Evolutionary conservation across 2,797 vertebrate genomes (phyloP), one percentile per base, ranked within the genome.

Genomic region (Enteromius viviparus): DNA sequence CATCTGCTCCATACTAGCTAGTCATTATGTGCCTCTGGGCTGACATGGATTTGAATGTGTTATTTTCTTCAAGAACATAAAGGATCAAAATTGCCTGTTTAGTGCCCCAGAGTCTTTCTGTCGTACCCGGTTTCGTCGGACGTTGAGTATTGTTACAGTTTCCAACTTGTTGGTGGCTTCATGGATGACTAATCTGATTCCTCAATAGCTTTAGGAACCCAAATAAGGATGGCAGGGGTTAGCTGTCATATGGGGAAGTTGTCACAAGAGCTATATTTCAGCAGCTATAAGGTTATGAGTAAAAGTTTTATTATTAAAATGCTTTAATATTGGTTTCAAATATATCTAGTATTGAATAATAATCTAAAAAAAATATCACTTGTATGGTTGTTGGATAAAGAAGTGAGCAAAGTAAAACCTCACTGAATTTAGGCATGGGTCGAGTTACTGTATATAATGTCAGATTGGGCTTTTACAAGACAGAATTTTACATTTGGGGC

Each of bases 31-130:
- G 68, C 69, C 40, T 85, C 47, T 58, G 49, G 47, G 26, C 51
- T 68, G n/a, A 62, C 26, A 85, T 78, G 29, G 14, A 64, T 81
- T 81, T 72, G 8, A 58, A 76, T 60, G 12, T 80, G 62, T 75
- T 77, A 32, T 79, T 66, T 78, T 80, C 66, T 69, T 70, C 23
- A 77, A 77, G 53, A 76, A 76, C 14, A 42, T 76, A 42, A 60
- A 76, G 49, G 53, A 26, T 76, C 34, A 17, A 76, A 76, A 42
- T 11, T 10, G 53, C 7, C 53, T 42, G 34, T 60, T 60, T 76
- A 60, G 21, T 26, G n/a, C 65, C 49, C 47, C n/a, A 12, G 76
- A 79, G n/a, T 70, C 34, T 42, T 21, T 71, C 40, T 45, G 32
- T 45, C 75, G 11, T 65, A 49, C 26, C 17, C n/a, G 72, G 62